Evolutionary conservation across 2,113 vertebrate genomes (phyloP), one percentile per base, ranked within the genome.

Genomic region (Corythoichthys haematopterus): DNA sequence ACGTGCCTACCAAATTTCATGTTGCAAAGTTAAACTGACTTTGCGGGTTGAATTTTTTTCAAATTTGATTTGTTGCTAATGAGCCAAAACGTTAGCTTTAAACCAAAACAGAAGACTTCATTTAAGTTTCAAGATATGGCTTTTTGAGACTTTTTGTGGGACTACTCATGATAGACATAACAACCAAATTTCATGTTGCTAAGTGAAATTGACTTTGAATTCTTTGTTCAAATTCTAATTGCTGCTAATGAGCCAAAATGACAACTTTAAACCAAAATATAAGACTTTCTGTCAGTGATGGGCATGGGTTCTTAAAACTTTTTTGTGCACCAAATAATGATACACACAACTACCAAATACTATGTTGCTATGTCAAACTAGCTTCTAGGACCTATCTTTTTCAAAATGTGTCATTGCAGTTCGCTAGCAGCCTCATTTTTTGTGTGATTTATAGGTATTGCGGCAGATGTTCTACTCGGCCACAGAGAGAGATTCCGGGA

Each of bases 401-500:
- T 47, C 2, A 10, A 43, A 43, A 12, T 46, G 6, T 46, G 11
- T 2, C 45, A 11, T 46, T 46, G 15, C 6, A 16, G 15, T 51
- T 6, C 16, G 6, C 51, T 7, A 52, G 6, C 6, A 7, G 4
- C 16, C 5, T 53, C 9, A 0, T 14, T 0, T 60, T 48, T 28
- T 28, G 36, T 80, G 20, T 75, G 64, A 33, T 11, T 65, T 15
- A 0, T 71, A 99, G 97, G 96, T 83, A 91, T 99, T 38, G 87
- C 95, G 0, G 84, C 93, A 0, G 97, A 99, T 73, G 93, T 94
- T 0, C 90, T 99, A 65, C 92, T 98, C 43, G 97, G 96, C 35
- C 97, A 99, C 75, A 85, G 97, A 28, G 97, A 99, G 71, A 87
- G 97, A 15, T 99, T 98, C 87, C 93, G 95, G 0, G 95, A 97